Conservation (phyloP, 2,888 invertebrate genomes). For the Leucania comma region DNA sequence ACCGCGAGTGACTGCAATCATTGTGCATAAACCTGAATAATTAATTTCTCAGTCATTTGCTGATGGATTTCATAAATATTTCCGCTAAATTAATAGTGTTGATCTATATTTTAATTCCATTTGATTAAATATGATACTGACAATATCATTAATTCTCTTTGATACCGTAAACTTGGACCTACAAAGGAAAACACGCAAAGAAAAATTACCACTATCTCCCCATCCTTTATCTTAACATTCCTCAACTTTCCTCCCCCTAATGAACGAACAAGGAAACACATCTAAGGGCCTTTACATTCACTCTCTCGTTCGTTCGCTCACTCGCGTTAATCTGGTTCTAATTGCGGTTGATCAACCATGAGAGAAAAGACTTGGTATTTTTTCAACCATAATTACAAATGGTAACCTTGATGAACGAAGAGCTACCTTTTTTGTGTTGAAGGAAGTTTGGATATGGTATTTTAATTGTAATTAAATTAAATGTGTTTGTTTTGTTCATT, state of each 20-base stretch:
- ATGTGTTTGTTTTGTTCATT: not conserved
- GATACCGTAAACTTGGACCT: not conserved
- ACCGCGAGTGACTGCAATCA: too few species aligned
- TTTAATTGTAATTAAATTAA: not conserved
- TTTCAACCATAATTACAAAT: slow-evolving; percentile 72
- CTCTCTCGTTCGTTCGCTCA: slow-evolving; percentile 33
- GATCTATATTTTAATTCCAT: too few species aligned
- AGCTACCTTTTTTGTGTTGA: slow-evolving; percentile 28
- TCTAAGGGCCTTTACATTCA: slow-evolving; percentile 23
- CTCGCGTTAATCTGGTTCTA: slow-evolving; percentile 57
- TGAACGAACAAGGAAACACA: slow-evolving; percentile 51
- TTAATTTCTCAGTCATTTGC: too few species aligned
- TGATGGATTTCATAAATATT: too few species aligned
- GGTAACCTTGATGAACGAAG: slow-evolving; percentile 61
- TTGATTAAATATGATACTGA: too few species aligned
- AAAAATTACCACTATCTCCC: slow-evolving; percentile 10
- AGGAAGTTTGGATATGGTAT: slow-evolving; percentile 41
- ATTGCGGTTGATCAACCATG: slow-evolving; percentile 53
- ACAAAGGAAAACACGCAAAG: slow-evolving; percentile 1
- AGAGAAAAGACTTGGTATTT: slow-evolving; percentile 54
- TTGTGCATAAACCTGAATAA: too few species aligned
- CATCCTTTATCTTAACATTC: slow-evolving; percentile 12
- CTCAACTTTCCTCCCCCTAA: slow-evolving; percentile 20
- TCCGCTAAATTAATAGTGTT: too few species aligned
- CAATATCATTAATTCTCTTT: too few species aligned